A percentile compares a stretch with the other conserved stretches of the same genome.
Conservation (phyloP, 2,888 invertebrate species). For the Chironomus riparius region DNA sequence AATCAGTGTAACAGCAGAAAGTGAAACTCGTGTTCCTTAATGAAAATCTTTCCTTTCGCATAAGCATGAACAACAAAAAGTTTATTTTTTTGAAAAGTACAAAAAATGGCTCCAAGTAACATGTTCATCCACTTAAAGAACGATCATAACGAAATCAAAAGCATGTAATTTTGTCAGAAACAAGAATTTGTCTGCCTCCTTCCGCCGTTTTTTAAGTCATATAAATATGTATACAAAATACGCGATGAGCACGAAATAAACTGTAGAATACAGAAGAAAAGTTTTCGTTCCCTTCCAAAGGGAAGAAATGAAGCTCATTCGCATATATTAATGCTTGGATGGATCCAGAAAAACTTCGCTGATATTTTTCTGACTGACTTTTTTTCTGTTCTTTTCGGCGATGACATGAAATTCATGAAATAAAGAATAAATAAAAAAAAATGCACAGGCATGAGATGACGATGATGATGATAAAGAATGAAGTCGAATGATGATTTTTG, state of each 20-base stretch:
- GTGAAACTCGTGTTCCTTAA: no score
- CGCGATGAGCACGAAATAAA: no score
- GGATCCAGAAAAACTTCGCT: not conserved
- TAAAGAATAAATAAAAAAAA: no score
- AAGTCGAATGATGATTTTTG: not conserved
- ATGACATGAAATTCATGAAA: no score
- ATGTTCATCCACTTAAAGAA: constrained; percentile 16
- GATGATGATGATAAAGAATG: not conserved
- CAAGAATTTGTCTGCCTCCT: not conserved
- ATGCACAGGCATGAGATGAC: no score
- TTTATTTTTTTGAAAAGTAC: not conserved
- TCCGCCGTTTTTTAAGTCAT: no score
- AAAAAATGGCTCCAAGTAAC: constrained; percentile 19
- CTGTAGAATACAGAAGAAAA: not conserved
- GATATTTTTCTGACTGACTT: not conserved
- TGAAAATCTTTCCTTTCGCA: no score
- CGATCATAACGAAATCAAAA: constrained; percentile 7
- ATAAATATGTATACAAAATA: no score
- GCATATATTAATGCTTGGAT: not conserved
- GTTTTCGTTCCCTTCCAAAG: not conserved
- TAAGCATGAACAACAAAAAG: not conserved
- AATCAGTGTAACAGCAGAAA: no score
- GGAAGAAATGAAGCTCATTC: not conserved
- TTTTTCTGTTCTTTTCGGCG: no score
- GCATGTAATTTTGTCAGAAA: constrained; percentile 6